Conservation (phyloP, 2,888 invertebrate genomes). For the Carcina quercana region DNA sequence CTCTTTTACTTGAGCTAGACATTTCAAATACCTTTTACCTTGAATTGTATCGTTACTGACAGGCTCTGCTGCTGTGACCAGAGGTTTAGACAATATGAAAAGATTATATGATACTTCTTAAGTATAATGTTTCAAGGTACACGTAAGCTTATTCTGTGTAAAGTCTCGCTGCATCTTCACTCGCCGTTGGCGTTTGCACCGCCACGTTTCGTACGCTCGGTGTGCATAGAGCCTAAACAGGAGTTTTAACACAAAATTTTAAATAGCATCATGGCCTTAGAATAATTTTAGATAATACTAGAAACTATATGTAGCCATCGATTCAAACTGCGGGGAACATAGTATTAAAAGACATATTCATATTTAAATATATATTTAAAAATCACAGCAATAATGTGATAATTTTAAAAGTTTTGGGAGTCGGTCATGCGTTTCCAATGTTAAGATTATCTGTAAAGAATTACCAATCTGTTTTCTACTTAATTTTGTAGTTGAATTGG, state of each 20-base stretch:
- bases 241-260: conserved; percentile 60
- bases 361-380: too few relatives aligned
- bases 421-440: conserved; percentile 35
- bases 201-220: too few relatives aligned
- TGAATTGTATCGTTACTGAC: too few relatives aligned
- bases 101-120: too few relatives aligned
- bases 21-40: too few relatives aligned
- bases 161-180: conserved; percentile 22
- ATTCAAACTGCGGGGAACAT: conserved; percentile 50
- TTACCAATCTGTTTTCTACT: conserved; percentile 22
- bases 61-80: too few relatives aligned
- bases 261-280: conserved; percentile 68
- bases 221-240: too few relatives aligned
- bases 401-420: conserved; percentile 33
- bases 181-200: too few relatives aligned
- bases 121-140: too few relatives aligned
- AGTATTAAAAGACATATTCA: conserved; percentile 60
- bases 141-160: conserved; percentile 69
- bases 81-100: too few relatives aligned
- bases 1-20: too few relatives aligned
- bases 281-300: conserved; percentile 47
- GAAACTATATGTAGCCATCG: conserved; percentile 43
- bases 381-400: conserved; percentile 45
- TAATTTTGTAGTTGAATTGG: too few relatives aligned
- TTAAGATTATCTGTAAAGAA: conserved; percentile 8